phyloP scores from a whole-genome alignment of 2,888 invertebrate species.

The Osmoderma eremita region DNA sequence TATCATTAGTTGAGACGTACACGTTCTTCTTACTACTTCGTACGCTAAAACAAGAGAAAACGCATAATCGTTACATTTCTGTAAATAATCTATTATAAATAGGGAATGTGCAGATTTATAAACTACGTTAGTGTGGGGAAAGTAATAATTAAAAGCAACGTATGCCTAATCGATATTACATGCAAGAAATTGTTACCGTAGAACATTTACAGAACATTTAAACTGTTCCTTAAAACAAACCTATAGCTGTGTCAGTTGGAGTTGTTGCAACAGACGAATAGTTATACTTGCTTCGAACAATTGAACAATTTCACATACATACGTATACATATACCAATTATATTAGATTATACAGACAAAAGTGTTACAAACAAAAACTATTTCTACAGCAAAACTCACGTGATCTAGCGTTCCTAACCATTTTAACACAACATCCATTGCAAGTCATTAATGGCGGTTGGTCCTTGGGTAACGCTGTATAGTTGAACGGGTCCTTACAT shows the following conservation, averaged over 20 bases:
- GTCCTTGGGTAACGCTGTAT: conserved; percentile 86
- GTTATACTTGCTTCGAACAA: too few species aligned
- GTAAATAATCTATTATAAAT: background rate
- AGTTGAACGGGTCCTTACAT: conserved; percentile 94
- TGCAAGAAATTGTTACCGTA: too few species aligned
- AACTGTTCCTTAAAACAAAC: too few species aligned
- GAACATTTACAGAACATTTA: too few species aligned
- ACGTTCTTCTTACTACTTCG: conserved; percentile 90
- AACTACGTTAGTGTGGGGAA: background rate
- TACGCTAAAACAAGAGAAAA: conserved; percentile 73
- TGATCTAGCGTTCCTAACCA: conserved; percentile 91
- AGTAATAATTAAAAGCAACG: too few species aligned
- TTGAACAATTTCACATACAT: too few species aligned
- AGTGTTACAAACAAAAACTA: too few species aligned
- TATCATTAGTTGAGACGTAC: conserved; percentile 93
- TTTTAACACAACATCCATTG: conserved; percentile 94
- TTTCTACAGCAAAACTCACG: conserved; percentile 70
- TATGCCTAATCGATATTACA: too few species aligned
- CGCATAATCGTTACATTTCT: background rate
- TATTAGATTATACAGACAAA: background rate
- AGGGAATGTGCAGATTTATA: too few species aligned
- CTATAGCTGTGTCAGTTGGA: too few species aligned
- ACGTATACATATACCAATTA: conserved; percentile 3
- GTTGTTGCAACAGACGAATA: too few species aligned
- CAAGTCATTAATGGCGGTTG: conserved; percentile 90